A percentile compares a stretch with the other conserved stretches of the same genome.
Evolutionary conservation across 35 echinoderm and acorn worm genomes (phyloP).

Genomic region (Ophioderma brevispina): DNA sequence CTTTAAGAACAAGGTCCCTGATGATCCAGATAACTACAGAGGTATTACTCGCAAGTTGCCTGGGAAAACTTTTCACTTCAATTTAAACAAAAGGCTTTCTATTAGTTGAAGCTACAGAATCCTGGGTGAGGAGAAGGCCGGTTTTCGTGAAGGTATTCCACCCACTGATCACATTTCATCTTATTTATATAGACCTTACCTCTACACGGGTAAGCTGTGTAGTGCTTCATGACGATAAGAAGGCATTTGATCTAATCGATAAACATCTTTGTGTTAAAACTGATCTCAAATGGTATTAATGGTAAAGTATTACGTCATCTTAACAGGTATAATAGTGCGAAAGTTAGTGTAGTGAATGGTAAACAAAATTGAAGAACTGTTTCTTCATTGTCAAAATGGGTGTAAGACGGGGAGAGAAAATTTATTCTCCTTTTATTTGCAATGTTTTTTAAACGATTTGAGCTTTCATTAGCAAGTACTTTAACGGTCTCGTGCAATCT

Average conservation of each 20-base stretch:
- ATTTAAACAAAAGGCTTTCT: conserved; percentile 35
- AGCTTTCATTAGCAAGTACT: conserved; percentile 45
- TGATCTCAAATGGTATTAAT: conserved; percentile 48
- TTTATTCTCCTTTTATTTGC: conserved; percentile 50
- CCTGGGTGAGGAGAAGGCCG: conserved; percentile 43
- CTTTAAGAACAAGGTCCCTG: conserved; percentile 14
- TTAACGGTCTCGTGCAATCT: background rate
- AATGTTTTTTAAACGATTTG: conserved; percentile 64
- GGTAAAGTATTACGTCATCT: conserved; percentile 76
- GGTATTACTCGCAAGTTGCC: background rate
- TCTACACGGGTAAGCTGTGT: conserved; percentile 27
- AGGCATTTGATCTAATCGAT: conserved; percentile 66
- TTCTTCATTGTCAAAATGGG: conserved; percentile 58
- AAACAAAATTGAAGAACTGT: conserved; percentile 22
- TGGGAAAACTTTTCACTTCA: conserved; percentile 41
- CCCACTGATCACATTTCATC: conserved; percentile 43
- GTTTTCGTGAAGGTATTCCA: conserved; percentile 47
- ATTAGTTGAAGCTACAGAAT: conserved; percentile 12
- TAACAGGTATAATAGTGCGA: conserved; percentile 42
- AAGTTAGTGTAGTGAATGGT: conserved; percentile 54
- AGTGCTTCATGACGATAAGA: conserved; percentile 71
- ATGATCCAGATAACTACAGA: conserved; percentile 27
- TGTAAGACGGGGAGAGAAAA: conserved; percentile 61
- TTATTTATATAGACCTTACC: conserved; percentile 24
- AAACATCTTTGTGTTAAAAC: conserved; percentile 52